Evolutionary conservation across 2,888 invertebrate genomes (phyloP), one percentile per base, ranked within the genome.

Genomic region (Pyrochroa serraticornis): DNA sequence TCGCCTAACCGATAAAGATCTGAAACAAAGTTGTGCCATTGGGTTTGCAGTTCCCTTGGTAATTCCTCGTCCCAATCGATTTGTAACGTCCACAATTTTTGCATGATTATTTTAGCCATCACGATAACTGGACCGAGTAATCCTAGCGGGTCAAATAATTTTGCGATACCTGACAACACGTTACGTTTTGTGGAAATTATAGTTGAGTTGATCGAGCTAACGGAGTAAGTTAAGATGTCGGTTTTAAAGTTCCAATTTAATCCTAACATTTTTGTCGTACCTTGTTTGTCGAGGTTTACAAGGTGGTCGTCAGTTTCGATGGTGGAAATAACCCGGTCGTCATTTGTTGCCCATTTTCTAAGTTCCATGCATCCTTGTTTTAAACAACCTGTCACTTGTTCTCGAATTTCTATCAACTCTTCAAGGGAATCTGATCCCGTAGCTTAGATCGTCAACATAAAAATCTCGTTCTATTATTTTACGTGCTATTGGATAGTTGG

Each of bases 401-500:
- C 9, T 44, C 45, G 42, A 12, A 66, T 36, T 22, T 7, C 10
- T 37, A 39, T 38, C 7, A 49, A 39, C 7, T 47, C 44, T 35
- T 60, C 51, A 32, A 58, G 7, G 7, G 45, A 39, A 14, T 46
- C 39, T 7, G 49, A n/a, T 1, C 65, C 65, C 8, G 42, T 13
- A n/a, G 9, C 33, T 14, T 14, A 46, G 22, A 35, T 46, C 46
- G 14, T 46, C 46, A 6, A 68, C 60, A 38, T 69, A 71, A 14
- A 70, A 64, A 34, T 64, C 65, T 13, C 51, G 46, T 1, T 32
- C 6, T 6, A 61, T 31, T 13, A 65, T 44, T 38, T 49, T 44
- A 10, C 62, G 13, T 6, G 64, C 66, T 13, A 47, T n/a, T 0
- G 66, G 65, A 47, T 52, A 64, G 0, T 33, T 3, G 6, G 14